Base-by-base conservation (phyloP, 1,140 invertebrate species). In the Apis florea region DNA sequence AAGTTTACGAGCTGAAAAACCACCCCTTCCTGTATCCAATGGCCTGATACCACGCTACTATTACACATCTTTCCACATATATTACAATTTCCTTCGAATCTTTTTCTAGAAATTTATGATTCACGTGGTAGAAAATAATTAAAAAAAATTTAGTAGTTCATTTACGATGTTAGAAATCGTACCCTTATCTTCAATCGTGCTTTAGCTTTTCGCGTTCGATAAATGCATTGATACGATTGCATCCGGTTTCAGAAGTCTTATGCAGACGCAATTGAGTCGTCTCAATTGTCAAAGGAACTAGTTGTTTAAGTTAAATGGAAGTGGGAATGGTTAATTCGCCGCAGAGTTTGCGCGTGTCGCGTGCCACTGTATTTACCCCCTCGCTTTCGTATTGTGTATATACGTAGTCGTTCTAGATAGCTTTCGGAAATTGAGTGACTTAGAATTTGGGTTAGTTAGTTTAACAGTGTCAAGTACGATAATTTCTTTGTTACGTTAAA, bases 1-100 rank as follows among this genome's bases (percentile, higher is more conserved):
- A 89, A 91, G 86, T 93, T 93, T 91, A 88, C 86, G 88, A 88
- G 78, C 83, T 88, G 83, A 92, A 92, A 92, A 91, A 92, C 87
- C 83, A 51, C 26, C 13, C 40, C 11, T 26, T 40, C 71, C 56
- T 70, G 24, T 31, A 49, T 84, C 53, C n/a, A 61, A 84, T 76
- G 2, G 31, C 15, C 68, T 56, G 19, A n/a, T 58, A 51, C 17
- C n/a, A n/a, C n/a, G n/a, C n/a, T 21, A 24, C 73, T 79, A 73
- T 77, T 59, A 15, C 75, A 78, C 49, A 31, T 51, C 2, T 21
- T 12, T 12, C 15, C 51, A 15, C 15, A 53, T 5, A 13, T 53
- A 53, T 53, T 53, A 53, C 51, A 53, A 53, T 53, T 53, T 53
- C 31, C 31, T 40, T 40, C 5, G 4, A 40, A 40, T 40, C 31